These are phyloP conservation scores for Chlamydotis undulata DNA, from an alignment of 2,113 vertebrate species.

Conservation along the genomic window DNA sequence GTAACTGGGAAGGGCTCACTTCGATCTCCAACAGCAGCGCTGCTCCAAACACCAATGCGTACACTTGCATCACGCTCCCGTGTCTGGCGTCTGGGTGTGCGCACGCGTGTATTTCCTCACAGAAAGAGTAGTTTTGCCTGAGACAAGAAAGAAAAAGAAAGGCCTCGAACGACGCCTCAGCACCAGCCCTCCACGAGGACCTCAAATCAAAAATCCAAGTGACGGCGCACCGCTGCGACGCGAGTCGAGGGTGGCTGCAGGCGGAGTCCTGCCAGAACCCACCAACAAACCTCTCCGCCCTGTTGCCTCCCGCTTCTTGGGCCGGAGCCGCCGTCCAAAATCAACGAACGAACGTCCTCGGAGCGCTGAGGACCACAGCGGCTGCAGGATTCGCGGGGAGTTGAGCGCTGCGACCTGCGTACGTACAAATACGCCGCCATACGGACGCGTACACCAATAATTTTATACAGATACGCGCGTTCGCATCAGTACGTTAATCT, in stretches of 20 bases:
- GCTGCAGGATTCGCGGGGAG: background rate
- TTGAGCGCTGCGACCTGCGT: accelerated
- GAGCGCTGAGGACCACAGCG: background rate
- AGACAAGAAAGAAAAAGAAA: background rate
- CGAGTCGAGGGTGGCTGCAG: background rate
- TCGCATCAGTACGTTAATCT: slow-evolving; percentile 62
- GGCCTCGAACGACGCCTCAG: background rate
- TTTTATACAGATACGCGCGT: background rate
- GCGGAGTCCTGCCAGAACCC: background rate
- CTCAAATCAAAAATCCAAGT: background rate
- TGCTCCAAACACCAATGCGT: background rate
- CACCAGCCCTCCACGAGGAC: background rate
- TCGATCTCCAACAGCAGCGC: background rate
- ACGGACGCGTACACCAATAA: accelerated
- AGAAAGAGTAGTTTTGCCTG: background rate
- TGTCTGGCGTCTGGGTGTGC: accelerated
- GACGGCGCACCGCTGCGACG: accelerated
- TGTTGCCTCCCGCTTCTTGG: background rate
- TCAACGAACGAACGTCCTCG: background rate
- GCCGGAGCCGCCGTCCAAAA: background rate
- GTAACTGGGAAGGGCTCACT: slow-evolving; percentile 35
- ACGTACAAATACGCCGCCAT: accelerated
- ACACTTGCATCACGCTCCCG: accelerated
- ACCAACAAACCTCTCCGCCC: background rate
- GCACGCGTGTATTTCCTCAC: background rate